Conservation (phyloP, 1,140 invertebrate genomes). For the Kradibia gibbosae region DNA sequence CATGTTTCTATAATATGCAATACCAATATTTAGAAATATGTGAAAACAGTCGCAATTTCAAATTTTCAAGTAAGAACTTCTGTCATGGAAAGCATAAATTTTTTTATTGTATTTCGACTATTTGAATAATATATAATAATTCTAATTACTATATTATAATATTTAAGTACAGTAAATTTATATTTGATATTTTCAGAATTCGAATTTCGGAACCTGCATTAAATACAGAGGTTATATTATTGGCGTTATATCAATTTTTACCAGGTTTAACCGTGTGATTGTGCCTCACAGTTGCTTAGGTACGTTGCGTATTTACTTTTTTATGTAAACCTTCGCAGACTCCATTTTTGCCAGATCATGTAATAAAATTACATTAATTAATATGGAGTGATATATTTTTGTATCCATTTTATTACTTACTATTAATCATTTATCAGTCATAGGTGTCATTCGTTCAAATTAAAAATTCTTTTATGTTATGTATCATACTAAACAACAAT, state of each 20-base stretch:
- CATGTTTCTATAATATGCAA: not conserved
- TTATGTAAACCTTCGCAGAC: not conserved
- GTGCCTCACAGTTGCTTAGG: constrained; percentile 29
- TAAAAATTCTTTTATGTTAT: constrained; percentile 26
- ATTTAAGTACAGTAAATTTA: constrained; percentile 30
- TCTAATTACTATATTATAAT: too few relatives aligned
- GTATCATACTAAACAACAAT: constrained; percentile 36
- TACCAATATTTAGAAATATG: not conserved
- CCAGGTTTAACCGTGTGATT: constrained; percentile 16
- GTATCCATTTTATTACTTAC: not conserved
- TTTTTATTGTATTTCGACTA: not conserved
- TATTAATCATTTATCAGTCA: constrained; percentile 10
- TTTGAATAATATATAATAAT: not conserved
- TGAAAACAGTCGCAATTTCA: not conserved
- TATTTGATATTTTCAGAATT: constrained; percentile 22
- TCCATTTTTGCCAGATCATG: not conserved
- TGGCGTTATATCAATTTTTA: too few relatives aligned
- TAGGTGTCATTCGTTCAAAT: not conserved
- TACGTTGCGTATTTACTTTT: not conserved
- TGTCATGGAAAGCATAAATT: not conserved
- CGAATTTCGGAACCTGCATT: constrained; percentile 8
- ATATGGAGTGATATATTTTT: not conserved
- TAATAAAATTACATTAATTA: constrained; percentile 1
- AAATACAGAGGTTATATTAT: constrained; percentile 7
- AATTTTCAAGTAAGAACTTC: not conserved